phyloP scores from a whole-genome alignment of 2,888 invertebrate species.

The Drosophila cognata region DNA sequence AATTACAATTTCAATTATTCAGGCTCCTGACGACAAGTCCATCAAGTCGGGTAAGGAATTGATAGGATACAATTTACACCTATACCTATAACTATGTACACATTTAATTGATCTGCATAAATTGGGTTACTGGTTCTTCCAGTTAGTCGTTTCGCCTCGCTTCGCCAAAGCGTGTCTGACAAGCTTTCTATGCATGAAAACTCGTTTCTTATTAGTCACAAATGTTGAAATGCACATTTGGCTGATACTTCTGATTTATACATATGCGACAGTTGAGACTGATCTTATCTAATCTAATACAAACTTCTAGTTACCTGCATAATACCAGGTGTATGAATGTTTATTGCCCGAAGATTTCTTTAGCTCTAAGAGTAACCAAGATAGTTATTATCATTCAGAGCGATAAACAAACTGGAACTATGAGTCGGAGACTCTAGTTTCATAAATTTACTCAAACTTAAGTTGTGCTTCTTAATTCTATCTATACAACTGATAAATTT shows the following conservation, averaged over 20 bases:
- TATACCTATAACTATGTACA: background rate
- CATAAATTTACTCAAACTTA: background rate
- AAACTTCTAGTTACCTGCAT: background rate
- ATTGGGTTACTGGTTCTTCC: background rate
- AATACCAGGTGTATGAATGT: background rate
- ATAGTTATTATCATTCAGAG: background rate
- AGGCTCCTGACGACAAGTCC: slow-evolving; percentile 86
- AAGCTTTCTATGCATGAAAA: background rate
- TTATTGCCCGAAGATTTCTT: background rate
- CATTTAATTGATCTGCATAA: background rate
- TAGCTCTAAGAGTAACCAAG: background rate
- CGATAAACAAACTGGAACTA: background rate
- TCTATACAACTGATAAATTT: slow-evolving; percentile 19
- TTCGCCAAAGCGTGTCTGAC: slow-evolving; percentile 10
- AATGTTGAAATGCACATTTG: background rate
- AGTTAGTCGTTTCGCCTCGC: background rate
- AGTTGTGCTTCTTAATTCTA: background rate
- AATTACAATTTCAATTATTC: slow-evolving; percentile 22
- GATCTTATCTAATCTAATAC: background rate
- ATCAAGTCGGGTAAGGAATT: slow-evolving; percentile 87
- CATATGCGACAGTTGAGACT: background rate
- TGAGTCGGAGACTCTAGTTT: background rate
- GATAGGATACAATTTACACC: background rate
- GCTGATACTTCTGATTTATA: background rate
- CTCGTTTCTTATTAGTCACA: background rate